phyloP scores from a whole-genome alignment of 2,888 invertebrate genomes.

The Euproctis similis region DNA sequence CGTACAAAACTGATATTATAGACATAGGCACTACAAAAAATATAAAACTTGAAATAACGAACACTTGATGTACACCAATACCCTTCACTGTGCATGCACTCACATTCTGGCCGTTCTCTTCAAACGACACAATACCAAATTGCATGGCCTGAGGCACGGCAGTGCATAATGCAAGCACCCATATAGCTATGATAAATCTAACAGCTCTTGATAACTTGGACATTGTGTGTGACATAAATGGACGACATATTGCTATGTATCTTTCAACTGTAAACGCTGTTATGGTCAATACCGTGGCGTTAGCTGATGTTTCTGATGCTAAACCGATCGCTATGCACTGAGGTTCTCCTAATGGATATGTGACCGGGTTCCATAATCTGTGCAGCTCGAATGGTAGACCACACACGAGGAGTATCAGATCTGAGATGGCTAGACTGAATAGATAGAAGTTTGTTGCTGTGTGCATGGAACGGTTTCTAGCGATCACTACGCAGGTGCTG shows the following conservation, averaged over 20 bases:
- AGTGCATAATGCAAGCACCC: conserved; percentile 84
- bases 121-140: conserved; percentile 80
- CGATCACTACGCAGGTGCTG: conserved; percentile 86
- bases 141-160: conserved; percentile 88
- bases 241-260: conserved; percentile 91
- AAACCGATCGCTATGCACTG: conserved; percentile 85
- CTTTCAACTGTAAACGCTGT: conserved; percentile 93
- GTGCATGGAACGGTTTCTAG: conserved; percentile 86
- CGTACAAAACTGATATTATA: conserved; percentile 87
- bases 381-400: conserved; percentile 89
- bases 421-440: conserved; percentile 86
- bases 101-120: conserved; percentile 62
- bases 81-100: conserved; percentile 77
- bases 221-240: conserved; percentile 88
- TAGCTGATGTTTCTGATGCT: conserved; percentile 89
- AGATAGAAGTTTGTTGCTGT: conserved; percentile 90
- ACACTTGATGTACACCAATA: conserved; percentile 79
- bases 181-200: conserved; percentile 83
- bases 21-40: conserved; percentile 93
- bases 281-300: conserved; percentile 90
- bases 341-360: conserved; percentile 84
- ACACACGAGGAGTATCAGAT: conserved; percentile 81
- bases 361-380: conserved; percentile 82
- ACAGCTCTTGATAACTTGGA: conserved; percentile 89
- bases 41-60: conserved; percentile 86